phyloP scores from a whole-genome alignment of 2,113 vertebrate genomes.

The Odocoileus hemionus region DNA sequence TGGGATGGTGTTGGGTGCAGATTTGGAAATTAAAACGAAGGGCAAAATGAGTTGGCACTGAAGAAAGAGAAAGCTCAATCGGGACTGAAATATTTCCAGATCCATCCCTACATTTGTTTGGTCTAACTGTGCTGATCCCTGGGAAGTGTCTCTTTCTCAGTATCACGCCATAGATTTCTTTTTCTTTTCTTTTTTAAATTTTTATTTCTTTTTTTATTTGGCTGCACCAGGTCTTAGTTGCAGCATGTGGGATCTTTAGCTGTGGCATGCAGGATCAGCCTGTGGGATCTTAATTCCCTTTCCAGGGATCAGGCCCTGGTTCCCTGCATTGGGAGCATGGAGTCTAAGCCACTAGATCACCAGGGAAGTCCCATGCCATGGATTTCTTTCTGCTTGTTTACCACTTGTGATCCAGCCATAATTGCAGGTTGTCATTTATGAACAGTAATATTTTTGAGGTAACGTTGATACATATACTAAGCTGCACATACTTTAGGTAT shows the following conservation, averaged over 20 bases:
- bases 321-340: background rate
- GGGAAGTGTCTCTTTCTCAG: background rate
- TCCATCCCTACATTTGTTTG: rapidly evolving
- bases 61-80: background rate
- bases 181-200: background rate
- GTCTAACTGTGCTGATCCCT: background rate
- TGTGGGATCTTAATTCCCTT: background rate
- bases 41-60: background rate
- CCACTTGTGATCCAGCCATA: background rate
- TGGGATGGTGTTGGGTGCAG: too few species aligned
- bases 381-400: background rate
- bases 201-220: background rate
- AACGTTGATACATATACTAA: background rate
- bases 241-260: background rate
- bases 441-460: background rate
- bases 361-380: rapidly evolving
- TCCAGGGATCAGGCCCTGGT: background rate
- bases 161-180: background rate
- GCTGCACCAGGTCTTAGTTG: background rate
- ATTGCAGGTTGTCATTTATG: background rate
- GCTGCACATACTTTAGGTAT: background rate
- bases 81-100: rapidly evolving
- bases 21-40: too few species aligned
- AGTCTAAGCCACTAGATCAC: background rate
- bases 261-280: background rate